Conservation (phyloP, 2,888 invertebrate genomes). For the Desoria tigrina region DNA sequence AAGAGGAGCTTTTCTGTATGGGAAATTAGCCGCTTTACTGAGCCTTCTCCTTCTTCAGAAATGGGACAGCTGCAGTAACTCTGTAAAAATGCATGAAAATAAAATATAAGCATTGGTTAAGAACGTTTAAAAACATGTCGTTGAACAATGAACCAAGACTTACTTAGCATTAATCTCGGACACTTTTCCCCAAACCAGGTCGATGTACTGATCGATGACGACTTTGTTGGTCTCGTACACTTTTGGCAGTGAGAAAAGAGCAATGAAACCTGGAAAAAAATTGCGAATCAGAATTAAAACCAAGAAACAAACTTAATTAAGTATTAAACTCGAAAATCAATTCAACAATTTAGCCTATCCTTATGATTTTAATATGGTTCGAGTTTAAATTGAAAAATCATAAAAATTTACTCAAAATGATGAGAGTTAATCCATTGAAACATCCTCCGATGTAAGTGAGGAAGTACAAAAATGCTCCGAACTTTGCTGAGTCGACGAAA, state of each 20-base stretch:
- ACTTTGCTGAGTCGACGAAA: conserved; percentile 92
- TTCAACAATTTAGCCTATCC: background rate
- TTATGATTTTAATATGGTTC: background rate
- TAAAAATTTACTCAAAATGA: conserved; percentile 91
- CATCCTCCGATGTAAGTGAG: conserved; percentile 96
- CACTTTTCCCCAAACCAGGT: conserved; percentile 81
- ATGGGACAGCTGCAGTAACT: conserved; percentile 83
- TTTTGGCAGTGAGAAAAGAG: conserved; percentile 92
- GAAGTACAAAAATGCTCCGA: conserved; percentile 91
- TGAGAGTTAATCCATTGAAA: conserved; percentile 98
- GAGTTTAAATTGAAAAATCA: conserved; percentile 19
- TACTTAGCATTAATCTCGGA: conserved; percentile 86
- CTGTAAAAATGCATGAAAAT: conserved; percentile 61
- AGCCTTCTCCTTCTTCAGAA: conserved; percentile 73
- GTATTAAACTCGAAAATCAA: no score
- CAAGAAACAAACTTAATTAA: conserved; percentile 12
- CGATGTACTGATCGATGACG: conserved; percentile 87
- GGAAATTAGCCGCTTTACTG: conserved; percentile 52
- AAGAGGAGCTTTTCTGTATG: background rate
- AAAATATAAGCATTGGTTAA: conserved; percentile 10
- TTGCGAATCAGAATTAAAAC: conserved; percentile 56
- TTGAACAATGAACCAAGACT: conserved; percentile 57
- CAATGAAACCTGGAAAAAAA: conserved; percentile 74
- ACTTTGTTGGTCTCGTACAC: conserved; percentile 93
- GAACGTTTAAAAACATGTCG: background rate